phyloP scores from a whole-genome alignment of 53 echinoderm and acorn worm species.

The Astropecten irregularis region DNA sequence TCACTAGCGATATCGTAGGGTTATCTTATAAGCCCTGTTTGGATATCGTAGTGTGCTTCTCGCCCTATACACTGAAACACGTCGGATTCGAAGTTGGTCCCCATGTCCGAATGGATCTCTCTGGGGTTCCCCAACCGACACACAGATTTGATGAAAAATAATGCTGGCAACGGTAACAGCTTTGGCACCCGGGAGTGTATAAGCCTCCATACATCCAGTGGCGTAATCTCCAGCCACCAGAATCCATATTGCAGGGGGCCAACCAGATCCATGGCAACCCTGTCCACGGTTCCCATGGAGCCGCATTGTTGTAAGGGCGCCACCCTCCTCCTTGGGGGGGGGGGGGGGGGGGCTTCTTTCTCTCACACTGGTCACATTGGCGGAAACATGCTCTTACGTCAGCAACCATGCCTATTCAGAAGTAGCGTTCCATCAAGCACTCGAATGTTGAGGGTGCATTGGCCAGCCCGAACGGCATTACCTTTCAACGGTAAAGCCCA shows the following conservation, averaged over 20 bases:
- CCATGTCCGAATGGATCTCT: not conserved
- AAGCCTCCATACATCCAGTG: not conserved
- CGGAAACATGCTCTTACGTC: not conserved
- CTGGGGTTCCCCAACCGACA: not conserved
- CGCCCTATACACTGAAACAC: not conserved
- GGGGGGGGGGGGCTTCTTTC: not conserved
- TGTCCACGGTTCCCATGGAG: not conserved
- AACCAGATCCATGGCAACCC: not conserved
- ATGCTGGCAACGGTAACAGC: not conserved
- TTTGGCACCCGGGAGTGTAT: not conserved
- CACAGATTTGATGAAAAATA: not conserved
- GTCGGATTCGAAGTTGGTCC: not conserved
- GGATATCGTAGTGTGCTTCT: too few species aligned
- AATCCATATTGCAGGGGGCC: not conserved
- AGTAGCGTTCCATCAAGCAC: slow-evolving; percentile 17
- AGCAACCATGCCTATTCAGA: not conserved
- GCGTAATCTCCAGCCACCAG: not conserved
- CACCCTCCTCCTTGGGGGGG: not conserved
- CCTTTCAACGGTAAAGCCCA: too few species aligned
- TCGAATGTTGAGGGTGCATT: too few species aligned
- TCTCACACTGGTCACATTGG: not conserved
- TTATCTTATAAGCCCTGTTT: too few species aligned
- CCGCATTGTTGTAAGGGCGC: not conserved
- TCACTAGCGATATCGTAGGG: too few species aligned
- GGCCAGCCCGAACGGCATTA: too few species aligned